Conservation (phyloP, 1,140 invertebrate genomes). For the Papilio xuthus region DNA sequence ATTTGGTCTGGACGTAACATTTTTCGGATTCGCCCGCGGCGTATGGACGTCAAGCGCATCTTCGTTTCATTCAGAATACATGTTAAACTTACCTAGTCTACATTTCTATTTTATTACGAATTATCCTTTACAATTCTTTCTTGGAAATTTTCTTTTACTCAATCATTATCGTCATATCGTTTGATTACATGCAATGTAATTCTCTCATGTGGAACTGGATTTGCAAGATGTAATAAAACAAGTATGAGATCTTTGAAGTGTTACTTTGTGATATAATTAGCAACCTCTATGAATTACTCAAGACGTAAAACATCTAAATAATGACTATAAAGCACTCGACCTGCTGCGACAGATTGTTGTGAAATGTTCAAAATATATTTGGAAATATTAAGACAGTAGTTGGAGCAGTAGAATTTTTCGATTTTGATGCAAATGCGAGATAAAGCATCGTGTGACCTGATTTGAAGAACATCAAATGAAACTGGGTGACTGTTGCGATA, state of each 20-base stretch:
- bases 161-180: background rate
- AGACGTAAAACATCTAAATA: background rate
- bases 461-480: background rate
- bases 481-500: background rate
- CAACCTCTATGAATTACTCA: background rate
- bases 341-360: background rate
- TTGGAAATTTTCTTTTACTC: background rate
- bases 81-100: background rate
- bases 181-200: background rate
- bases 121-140: background rate
- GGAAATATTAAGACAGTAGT: background rate
- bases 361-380: background rate
- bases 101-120: background rate
- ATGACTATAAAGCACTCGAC: background rate
- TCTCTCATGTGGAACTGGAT: background rate
- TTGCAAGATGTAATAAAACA: background rate
- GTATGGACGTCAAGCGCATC: background rate
- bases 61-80: background rate
- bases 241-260: background rate
- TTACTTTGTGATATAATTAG: background rate
- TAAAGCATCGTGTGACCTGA: background rate
- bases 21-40: background rate
- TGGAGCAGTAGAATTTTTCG: background rate
- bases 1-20: constrained; percentile 2
- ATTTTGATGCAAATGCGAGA: too few species aligned